Conservation (phyloP, 2,113 vertebrate species). For the Channa argus region DNA sequence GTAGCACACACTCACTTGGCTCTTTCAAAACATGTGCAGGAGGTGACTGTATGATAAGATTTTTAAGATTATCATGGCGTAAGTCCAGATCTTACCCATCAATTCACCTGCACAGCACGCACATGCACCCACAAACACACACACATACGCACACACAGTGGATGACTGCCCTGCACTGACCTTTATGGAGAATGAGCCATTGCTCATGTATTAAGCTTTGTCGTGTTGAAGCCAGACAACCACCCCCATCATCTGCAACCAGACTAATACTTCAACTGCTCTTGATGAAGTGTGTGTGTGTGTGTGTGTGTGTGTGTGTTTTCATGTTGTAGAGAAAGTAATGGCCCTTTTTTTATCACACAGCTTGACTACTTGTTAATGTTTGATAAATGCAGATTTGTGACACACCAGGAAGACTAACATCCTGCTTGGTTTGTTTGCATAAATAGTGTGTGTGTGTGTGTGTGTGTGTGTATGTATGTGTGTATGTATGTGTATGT, state of each 20-base stretch:
- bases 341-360: slow-evolving; percentile 51
- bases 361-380: slow-evolving; percentile 59
- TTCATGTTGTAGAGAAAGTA: slow-evolving; percentile 25
- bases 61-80: slow-evolving; percentile 11
- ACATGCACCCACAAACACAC: too few relatives aligned
- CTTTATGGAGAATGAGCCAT: slow-evolving; percentile 45
- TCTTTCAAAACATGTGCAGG: not conserved
- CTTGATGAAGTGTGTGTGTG: not conserved
- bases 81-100: slow-evolving; percentile 24
- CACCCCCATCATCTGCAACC: slow-evolving; percentile 18
- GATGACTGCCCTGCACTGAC: slow-evolving; percentile 40
- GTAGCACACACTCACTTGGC: not conserved
- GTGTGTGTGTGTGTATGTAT: slow-evolving; percentile 9
- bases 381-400: slow-evolving; percentile 62
- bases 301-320: slow-evolving; percentile 1
- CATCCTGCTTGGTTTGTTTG: slow-evolving; percentile 8
- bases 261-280: slow-evolving; percentile 18
- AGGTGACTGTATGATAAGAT: not conserved
- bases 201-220: slow-evolving; percentile 23
- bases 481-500: slow-evolving; percentile 1
- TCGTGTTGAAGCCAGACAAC: slow-evolving; percentile 28
- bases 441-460: not conserved
- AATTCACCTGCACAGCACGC: not conserved
- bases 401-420: slow-evolving; percentile 44
- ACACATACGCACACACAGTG: slow-evolving; percentile 2